phyloP scores from a whole-genome alignment of 2,888 invertebrate genomes.

The Pycnomerus fuliginosus region DNA sequence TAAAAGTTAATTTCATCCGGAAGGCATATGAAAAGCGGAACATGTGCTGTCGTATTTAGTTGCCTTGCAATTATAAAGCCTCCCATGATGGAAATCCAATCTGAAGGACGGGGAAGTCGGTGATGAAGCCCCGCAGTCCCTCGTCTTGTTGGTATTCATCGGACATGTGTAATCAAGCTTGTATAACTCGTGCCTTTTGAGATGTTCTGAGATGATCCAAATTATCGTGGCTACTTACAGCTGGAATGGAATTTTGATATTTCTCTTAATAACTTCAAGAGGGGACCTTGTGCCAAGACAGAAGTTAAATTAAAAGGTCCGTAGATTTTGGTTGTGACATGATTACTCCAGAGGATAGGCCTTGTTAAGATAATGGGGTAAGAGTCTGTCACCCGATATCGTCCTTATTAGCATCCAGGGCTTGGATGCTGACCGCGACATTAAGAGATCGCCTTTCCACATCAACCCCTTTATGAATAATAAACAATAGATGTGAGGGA shows the following conservation, averaged over 20 bases:
- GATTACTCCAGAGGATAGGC: constrained; percentile 43
- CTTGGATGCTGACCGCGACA: constrained; percentile 37
- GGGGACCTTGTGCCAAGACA: not conserved
- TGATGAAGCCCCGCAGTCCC: constrained; percentile 38
- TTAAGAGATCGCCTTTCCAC: constrained; percentile 46
- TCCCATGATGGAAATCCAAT: constrained; percentile 28
- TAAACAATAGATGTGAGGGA: constrained; percentile 32
- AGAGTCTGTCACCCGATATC: constrained; percentile 40
- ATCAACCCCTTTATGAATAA: constrained; percentile 40
- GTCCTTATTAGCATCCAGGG: constrained; percentile 28
- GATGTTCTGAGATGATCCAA: constrained; percentile 13
- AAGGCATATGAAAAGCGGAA: no score
- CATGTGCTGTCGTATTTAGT: no score
- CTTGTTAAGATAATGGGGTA: constrained; percentile 45
- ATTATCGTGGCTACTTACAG: constrained; percentile 16
- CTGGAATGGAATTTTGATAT: constrained; percentile 12
- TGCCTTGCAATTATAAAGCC: constrained; percentile 32
- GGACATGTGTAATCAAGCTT: constrained; percentile 41
- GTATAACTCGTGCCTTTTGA: constrained; percentile 34
- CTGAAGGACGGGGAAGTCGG: constrained; percentile 23
- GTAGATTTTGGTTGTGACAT: constrained; percentile 22
- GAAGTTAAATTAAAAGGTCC: constrained; percentile 17
- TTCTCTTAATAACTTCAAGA: constrained; percentile 5
- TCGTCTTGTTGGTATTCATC: constrained; percentile 43
- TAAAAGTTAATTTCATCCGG: no score